Percentiles rank a stretch among this genome's conserved stretches.
These are phyloP conservation scores for Sialis fuliginosa DNA, from an alignment of 2,888 invertebrate species.

Conservation along the genomic window DNA sequence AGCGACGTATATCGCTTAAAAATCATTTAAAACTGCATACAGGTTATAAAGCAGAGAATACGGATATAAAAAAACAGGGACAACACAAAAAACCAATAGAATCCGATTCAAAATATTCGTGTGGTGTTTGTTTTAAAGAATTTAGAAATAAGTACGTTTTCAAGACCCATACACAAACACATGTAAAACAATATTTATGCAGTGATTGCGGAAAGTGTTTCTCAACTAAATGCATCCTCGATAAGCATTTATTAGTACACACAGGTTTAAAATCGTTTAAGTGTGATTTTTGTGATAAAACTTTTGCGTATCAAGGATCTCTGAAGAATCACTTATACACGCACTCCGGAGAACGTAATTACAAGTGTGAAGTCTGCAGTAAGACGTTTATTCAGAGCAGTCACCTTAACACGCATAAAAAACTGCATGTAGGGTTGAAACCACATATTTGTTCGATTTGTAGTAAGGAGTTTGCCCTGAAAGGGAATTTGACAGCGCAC, in stretches of 20 bases:
- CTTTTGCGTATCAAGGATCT: background rate
- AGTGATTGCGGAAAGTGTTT: background rate
- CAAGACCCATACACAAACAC: background rate
- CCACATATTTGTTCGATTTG: background rate
- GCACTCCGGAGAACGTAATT: background rate
- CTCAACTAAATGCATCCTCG: background rate
- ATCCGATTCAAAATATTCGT: background rate
- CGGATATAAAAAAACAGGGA: too few species aligned
- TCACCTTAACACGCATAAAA: background rate
- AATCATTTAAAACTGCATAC: background rate
- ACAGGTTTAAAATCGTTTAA: background rate
- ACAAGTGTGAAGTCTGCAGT: background rate
- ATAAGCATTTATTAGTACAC: background rate
- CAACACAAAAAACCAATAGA: background rate
- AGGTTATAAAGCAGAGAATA: background rate
- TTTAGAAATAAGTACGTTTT: background rate
- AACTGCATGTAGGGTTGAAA: background rate
- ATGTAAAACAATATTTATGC: background rate
- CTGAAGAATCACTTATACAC: background rate
- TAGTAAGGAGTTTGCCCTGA: background rate
- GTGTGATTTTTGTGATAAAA: background rate
- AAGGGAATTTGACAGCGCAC: background rate
- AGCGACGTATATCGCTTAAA: background rate
- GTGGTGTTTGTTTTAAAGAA: background rate
- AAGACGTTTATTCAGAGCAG: background rate